Base-by-base conservation (phyloP, 1,140 invertebrate genomes). In the Manduca sexta region DNA sequence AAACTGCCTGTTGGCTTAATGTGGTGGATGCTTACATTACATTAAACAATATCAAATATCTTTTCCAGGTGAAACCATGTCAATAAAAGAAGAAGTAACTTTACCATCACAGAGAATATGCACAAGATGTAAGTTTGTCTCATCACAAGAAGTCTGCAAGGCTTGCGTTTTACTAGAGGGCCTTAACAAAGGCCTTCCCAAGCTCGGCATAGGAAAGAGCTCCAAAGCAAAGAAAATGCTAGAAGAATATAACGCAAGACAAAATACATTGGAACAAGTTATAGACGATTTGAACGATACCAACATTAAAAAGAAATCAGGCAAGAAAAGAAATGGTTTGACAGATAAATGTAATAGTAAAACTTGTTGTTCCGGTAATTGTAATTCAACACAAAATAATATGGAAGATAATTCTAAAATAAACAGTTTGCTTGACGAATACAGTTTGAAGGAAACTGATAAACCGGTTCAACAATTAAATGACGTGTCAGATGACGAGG, bases 151-250 rank as follows among this genome's bases (percentile, higher is more conserved):
- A 64, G 89, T 99, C 8, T 99, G 98, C 76, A 99, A 99, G 86
- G 98, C 98, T 0, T 99, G 98, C 85, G 90, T 97, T 2, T 87
- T 99, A 41, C 86, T 99, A 3, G 96, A 99, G 89, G 98, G 98
- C 7, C 87, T 99, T 0, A 99, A 99, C 79, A 93, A 93, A 71
- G 98, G 97, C 8, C 74, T 96, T 37, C 97, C 97, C 2, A 94
- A 91, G 75, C 84, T 96, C 34, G 95, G 94, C 2, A 93, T 96
- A 41, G 93, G 94, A 5, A 97, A 97, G 84, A 92, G 90, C 46
- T 94, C 92, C 34, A 94, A 94, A 85, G 92, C 90, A 30, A 91
- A 92, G 62, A 88, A 88, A 72, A 87, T 91, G 82, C 74, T 91
- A 35, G 83, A 81, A 29, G 83, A 88, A 45, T 84, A 89, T 43